Evolutionary conservation across 2,113 vertebrate species (phyloP).

Genomic region (Henicopernis longicauda): DNA sequence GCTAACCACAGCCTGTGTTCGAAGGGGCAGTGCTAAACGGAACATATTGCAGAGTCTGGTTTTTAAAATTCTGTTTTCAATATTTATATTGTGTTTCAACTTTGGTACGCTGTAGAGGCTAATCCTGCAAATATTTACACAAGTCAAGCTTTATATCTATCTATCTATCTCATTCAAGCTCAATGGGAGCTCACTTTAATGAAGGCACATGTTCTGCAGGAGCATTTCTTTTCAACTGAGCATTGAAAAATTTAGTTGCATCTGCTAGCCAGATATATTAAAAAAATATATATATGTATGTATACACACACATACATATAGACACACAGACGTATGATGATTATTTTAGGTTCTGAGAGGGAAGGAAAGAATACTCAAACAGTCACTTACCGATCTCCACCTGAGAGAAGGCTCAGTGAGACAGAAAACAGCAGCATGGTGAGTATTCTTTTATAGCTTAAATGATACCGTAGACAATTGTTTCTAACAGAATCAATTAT

Average conservation of each 20-base stretch:
- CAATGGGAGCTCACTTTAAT: background rate
- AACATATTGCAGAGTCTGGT: background rate
- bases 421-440: slow-evolving; percentile 40
- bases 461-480: background rate
- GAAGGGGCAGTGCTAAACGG: background rate
- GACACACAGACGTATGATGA: background rate
- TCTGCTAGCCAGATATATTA: background rate
- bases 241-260: background rate
- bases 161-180: background rate
- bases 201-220: background rate
- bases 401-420: background rate
- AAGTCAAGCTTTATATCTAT: background rate
- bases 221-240: background rate
- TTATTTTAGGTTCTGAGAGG: slow-evolving; percentile 43
- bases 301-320: background rate
- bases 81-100: background rate
- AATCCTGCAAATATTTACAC: slow-evolving; percentile 1
- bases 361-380: background rate
- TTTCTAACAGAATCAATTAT: background rate
- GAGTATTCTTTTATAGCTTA: background rate
- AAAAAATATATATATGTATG: background rate
- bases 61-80: background rate
- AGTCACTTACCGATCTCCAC: background rate
- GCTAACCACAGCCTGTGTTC: background rate
- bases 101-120: background rate